Evolutionary conservation across 2,113 vertebrate genomes (phyloP).

Genomic region (Thunnus thynnus): DNA sequence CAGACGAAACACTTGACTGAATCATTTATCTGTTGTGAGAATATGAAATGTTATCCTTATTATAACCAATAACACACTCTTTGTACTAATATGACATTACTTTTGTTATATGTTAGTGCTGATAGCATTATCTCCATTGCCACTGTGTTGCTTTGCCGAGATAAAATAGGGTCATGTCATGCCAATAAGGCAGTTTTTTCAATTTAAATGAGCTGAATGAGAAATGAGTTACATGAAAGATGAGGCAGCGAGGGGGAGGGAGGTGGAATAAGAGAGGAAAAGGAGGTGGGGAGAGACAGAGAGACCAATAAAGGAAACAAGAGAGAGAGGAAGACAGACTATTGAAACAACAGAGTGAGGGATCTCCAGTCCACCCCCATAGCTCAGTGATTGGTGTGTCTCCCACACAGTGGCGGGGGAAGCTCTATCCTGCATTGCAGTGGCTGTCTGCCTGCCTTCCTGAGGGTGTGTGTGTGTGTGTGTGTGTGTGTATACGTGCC

Average conservation of each 20-base stretch:
- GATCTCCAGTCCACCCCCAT: conserved; percentile 58
- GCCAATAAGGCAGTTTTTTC: not conserved
- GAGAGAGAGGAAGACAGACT: conserved; percentile 12
- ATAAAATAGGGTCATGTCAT: not conserved
- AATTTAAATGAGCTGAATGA: conserved; percentile 18
- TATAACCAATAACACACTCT: not conserved
- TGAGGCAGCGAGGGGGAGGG: not conserved
- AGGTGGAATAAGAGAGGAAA: not conserved
- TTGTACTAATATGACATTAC: not conserved
- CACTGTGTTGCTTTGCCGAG: not conserved
- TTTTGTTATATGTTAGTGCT: not conserved
- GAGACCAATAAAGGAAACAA: conserved; percentile 3
- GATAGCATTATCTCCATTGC: not conserved
- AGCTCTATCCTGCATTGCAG: conserved; percentile 80
- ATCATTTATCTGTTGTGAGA: not conserved
- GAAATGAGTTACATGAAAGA: conserved; percentile 5
- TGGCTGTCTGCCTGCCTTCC: conserved; percentile 59
- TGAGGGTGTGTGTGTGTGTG: conserved; percentile 41
- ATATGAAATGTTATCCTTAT: not conserved
- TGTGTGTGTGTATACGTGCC: conserved; percentile 31
- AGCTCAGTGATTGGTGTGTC: conserved; percentile 65
- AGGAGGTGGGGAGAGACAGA: not conserved
- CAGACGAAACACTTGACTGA: not conserved
- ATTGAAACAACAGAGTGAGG: conserved; percentile 29
- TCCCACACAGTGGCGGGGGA: conserved; percentile 55